Base-by-base conservation (phyloP, 2,113 vertebrate genomes). In the Passer montanus region DNA sequence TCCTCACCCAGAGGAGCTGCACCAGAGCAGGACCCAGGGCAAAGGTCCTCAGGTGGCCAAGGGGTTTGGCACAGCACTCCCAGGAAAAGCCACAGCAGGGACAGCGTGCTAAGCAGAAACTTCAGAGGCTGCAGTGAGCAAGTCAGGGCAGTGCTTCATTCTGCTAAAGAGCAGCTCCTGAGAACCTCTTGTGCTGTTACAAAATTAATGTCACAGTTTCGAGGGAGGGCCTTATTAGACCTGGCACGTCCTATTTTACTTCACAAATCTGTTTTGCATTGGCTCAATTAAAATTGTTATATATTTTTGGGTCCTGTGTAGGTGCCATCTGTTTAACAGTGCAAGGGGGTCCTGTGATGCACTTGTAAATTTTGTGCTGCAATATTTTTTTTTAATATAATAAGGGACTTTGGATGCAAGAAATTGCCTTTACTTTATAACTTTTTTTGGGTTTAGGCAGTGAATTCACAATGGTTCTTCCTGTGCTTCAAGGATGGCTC, bases 251-350 rank as follows among this genome's bases (percentile, higher is more conserved):
- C 93, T 92, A 79, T 74, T 96, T 93, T 93, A 95, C 89, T 95
- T 97, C 89, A 90, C 94, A 95, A 95, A 96, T 95, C 90, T 97
- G 95, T 91, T 97, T 96, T 86, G 84, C 90, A 92, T 91, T 96
- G 96, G 96, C 95, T 97, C 95, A 96, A 88, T 96, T 97, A 97
- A 97, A 97, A 96, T 97, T 95, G 94, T 97, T 96, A 96, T 64
- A 53, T 94, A 87, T 89, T 96, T 93, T 80, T 97, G 85, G 89
- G 93, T 93, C 97, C 87, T 90, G 49, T 93, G 94, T 92, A 97
- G 91, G 92, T 97, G 91, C 88, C 81, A 74, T 94, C 90, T 97
- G 95, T 96, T 97, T 97, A 95, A 92, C 87, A 83, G 91, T 68
- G 62, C 86, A 95, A 94, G 72, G 80, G 87, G 87, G 89, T 94